phyloP scores from a whole-genome alignment of 2,797 vertebrate species.

The Bovichtus variegatus region DNA sequence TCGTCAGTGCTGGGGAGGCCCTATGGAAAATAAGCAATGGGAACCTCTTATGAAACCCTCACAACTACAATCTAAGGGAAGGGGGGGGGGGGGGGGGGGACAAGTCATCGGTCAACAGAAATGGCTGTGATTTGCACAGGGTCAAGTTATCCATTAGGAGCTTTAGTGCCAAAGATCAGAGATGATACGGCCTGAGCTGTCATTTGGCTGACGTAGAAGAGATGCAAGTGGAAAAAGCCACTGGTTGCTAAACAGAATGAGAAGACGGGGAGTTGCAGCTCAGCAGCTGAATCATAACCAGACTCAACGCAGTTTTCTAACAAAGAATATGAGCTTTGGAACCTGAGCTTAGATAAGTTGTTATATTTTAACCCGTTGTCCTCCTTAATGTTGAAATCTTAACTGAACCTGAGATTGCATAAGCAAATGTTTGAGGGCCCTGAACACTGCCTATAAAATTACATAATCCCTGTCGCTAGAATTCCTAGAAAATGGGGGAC shows the following conservation, averaged over 20 bases:
- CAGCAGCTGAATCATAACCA: constrained; percentile 23
- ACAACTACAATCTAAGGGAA: constrained; percentile 14
- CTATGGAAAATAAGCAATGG: constrained; percentile 30
- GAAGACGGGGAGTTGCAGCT: neutral
- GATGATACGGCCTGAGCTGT: constrained; percentile 37
- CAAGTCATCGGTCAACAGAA: constrained; percentile 15
- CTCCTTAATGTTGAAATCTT: constrained; percentile 66
- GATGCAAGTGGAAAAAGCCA: constrained; percentile 40
- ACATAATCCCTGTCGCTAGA: constrained; percentile 59
- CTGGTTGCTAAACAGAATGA: constrained; percentile 16
- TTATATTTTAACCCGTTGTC: constrained; percentile 43
- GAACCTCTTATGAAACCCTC: constrained; percentile 41
- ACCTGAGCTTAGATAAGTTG: constrained; percentile 23
- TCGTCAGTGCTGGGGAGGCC: constrained; percentile 18
- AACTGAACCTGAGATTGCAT: constrained; percentile 80
- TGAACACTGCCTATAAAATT: constrained; percentile 62
- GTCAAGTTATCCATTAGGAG: constrained; percentile 53
- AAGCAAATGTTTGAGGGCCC: constrained; percentile 64
- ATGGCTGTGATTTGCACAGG: constrained; percentile 39
- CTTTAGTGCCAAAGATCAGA: constrained; percentile 36
- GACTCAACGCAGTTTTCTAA: constrained; percentile 5
- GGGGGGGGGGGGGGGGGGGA: neutral
- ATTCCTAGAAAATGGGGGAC: constrained; percentile 43
- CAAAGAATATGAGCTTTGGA: constrained; percentile 43
- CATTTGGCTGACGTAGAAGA: constrained; percentile 14